Evolutionary conservation across 2,113 vertebrate species (phyloP).

Genomic region (Caranx melampygus): DNA sequence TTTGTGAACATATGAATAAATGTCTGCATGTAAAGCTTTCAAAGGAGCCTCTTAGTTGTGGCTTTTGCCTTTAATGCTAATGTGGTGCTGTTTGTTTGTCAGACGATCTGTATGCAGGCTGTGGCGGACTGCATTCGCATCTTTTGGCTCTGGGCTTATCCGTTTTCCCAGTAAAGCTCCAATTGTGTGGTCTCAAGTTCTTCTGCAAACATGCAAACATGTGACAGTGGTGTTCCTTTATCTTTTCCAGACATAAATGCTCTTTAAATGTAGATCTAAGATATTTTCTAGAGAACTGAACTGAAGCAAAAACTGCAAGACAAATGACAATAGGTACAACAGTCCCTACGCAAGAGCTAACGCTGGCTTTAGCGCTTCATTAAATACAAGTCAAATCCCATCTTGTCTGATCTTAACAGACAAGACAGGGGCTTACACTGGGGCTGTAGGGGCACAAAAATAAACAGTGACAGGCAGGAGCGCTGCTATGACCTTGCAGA

Average conservation of each 20-base stretch:
- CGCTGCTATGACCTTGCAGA: constrained; percentile 17
- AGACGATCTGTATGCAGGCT: constrained; percentile 11
- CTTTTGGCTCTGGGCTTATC: constrained; percentile 10
- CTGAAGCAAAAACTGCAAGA: not conserved
- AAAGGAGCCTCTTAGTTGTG: not conserved
- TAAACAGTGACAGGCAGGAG: constrained; percentile 19
- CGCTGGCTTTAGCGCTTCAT: not conserved
- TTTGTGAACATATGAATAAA: constrained; percentile 8
- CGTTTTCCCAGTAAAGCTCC: not conserved
- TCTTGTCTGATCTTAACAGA: not conserved
- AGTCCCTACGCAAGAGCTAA: not conserved
- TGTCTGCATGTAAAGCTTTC: not conserved
- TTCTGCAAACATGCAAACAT: constrained; percentile 21
- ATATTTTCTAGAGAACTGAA: not conserved
- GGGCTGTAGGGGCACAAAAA: constrained; percentile 16
- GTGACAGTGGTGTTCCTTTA: not conserved
- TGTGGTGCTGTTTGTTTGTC: not conserved
- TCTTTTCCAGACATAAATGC: constrained; percentile 27
- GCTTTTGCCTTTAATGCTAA: not conserved
- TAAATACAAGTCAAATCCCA: not conserved
- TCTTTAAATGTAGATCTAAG: not conserved
- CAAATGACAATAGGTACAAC: not conserved
- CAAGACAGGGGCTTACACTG: constrained; percentile 3
- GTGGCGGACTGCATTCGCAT: constrained; percentile 16
- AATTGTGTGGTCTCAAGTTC: constrained; percentile 23